Percentiles rank a stretch among this genome's conserved stretches.
Conservation (phyloP, 2,888 invertebrate species). For the Pseudococcus jackbeardsleyi region DNA sequence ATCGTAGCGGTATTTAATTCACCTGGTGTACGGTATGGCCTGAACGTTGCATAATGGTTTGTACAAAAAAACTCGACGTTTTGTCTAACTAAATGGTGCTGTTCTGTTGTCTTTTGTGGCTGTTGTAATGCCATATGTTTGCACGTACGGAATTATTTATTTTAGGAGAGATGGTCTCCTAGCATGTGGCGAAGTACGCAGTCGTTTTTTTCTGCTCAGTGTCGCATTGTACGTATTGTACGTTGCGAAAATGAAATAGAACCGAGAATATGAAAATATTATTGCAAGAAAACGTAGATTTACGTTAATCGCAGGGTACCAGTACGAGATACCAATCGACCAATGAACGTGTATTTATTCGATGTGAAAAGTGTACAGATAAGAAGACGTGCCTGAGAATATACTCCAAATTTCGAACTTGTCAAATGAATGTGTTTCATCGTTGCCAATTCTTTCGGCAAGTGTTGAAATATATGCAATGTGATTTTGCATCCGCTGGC, state of each 20-base stretch:
- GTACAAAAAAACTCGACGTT: conserved; percentile 11
- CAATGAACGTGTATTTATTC: background rate
- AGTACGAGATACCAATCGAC: too few relatives aligned
- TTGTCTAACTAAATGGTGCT: background rate
- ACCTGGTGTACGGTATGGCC: background rate
- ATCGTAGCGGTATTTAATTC: conserved; percentile 32
- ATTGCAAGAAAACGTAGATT: too few relatives aligned
- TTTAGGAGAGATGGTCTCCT: background rate
- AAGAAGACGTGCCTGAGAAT: background rate
- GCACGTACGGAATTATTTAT: conserved; percentile 33
- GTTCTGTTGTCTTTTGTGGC: conserved; percentile 20
- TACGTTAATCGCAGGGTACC: too few relatives aligned
- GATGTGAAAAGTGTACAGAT: background rate
- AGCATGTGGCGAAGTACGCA: conserved; percentile 5
- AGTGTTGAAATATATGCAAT: too few relatives aligned
- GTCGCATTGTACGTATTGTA: background rate
- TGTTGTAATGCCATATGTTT: conserved; percentile 36
- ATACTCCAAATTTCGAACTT: background rate
- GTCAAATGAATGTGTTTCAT: background rate
- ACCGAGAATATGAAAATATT: background rate
- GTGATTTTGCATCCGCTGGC: background rate
- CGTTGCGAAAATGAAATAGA: background rate
- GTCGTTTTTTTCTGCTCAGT: background rate
- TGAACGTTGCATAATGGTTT: background rate
- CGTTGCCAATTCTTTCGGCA: background rate